Evolutionary conservation across 2,888 invertebrate species (phyloP), one percentile per base, ranked within the genome.

Genomic region (Acronicta psi): DNA sequence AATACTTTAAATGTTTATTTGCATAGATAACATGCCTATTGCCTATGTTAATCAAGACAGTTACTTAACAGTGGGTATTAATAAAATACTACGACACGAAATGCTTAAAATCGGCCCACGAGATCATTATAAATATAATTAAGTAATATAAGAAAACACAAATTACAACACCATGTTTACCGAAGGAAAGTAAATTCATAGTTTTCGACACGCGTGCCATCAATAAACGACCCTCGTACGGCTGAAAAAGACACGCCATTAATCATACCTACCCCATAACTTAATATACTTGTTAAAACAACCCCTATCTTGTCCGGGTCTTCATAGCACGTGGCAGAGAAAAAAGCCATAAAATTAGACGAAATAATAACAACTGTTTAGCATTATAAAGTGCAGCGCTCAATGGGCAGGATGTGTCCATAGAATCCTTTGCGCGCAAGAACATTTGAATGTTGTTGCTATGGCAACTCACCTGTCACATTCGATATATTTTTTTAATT

Each of bases 261-360:
- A 92, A 93, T 94, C 94, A 94, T 91, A 84, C 82, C 80, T 72
- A 86, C 93, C 92, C 93, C 80, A 91, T 91, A 87, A 81, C 88
- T 55, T 93, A 93, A 93, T 93, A 92, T 89, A 92, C 86, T 91
- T 93, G 93, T 94, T 93, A 91, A 90, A 93, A 93, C 92, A 93
- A 91, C 93, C 93, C 89, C 87, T 93, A 89, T 93, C 94, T 93
- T 87, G 90, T 92, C 91, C 75, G 80, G 81, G 80, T 85, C 89
- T 84, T 87, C 80, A 74, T 79, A 80, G 81, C 84, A 80, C 84
- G 84, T 84, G 84, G 74, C 84, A 41, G 40, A 55, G 61, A 66
- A 92, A 91, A 91, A 91, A 91, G 60, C 66, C 71, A 79, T 87
- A 83, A 84, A 89, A 89, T 90, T 91, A 87, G 85, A 86, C 83